Conservation (phyloP, 2,888 invertebrate species). For the Eugnorisma glareosa region DNA sequence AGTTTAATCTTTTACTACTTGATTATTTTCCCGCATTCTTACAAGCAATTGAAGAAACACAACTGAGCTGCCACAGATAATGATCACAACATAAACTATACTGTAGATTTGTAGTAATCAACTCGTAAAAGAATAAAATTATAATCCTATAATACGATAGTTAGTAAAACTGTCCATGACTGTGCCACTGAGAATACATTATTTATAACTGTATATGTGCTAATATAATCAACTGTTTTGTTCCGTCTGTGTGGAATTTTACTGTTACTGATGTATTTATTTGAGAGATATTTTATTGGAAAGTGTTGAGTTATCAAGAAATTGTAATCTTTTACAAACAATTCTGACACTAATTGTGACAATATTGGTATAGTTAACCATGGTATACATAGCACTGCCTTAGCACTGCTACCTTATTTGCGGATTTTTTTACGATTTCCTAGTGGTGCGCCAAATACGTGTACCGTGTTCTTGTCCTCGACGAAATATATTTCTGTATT, state of each 20-base stretch:
- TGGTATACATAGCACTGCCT: neutral
- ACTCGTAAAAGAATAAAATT: constrained; percentile 43
- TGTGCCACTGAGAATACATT: constrained; percentile 40
- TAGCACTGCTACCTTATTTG: neutral
- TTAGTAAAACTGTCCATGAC: constrained; percentile 57
- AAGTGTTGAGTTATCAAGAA: constrained; percentile 9
- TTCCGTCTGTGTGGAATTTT: constrained; percentile 26
- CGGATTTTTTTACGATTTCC: constrained; percentile 3
- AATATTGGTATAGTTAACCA: constrained; percentile 5
- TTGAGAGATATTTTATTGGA: constrained; percentile 26
- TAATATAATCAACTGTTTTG: constrained; percentile 42
- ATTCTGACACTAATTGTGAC: neutral
- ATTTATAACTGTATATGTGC: constrained; percentile 51
- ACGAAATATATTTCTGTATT: neutral
- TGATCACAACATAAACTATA: constrained; percentile 39
- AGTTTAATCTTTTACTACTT: neutral
- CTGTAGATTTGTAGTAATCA: constrained; percentile 15
- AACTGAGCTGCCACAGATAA: constrained; percentile 29
- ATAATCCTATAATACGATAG: constrained; percentile 49
- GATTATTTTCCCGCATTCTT: constrained; percentile 34
- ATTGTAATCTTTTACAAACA: constrained; percentile 15
- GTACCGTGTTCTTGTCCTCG: neutral
- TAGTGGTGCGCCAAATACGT: neutral
- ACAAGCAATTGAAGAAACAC: constrained; percentile 16
- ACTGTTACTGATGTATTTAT: constrained; percentile 31